phyloP scores from a whole-genome alignment of 1,140 invertebrate species.

The Papilio xuthus region DNA sequence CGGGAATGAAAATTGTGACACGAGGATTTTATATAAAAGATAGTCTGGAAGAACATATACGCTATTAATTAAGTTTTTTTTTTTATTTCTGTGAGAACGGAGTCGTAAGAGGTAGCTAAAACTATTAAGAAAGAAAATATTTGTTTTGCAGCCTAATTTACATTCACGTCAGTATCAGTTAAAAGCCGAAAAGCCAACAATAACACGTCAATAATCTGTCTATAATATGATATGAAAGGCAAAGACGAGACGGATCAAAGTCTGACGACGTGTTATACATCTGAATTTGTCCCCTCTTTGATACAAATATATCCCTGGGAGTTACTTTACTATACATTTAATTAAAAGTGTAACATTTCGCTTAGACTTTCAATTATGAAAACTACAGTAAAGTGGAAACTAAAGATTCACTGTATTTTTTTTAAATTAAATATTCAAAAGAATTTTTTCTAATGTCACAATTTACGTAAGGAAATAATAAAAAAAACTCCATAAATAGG shows the following conservation, averaged over 20 bases:
- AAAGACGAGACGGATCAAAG: slow-evolving; percentile 37
- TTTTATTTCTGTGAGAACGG: too few relatives aligned
- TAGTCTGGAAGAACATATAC: too few relatives aligned
- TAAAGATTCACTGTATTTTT: too few relatives aligned
- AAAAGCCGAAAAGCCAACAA: slow-evolving; percentile 13
- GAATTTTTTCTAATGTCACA: too few relatives aligned
- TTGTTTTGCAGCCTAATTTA: not conserved
- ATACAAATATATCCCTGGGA: not conserved
- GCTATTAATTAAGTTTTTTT: too few relatives aligned
- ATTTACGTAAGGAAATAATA: not conserved
- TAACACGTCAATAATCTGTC: slow-evolving; percentile 23
- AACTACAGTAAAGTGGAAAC: not conserved
- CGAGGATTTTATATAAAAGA: too few relatives aligned
- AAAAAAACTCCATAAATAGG: not conserved
- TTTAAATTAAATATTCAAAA: too few relatives aligned
- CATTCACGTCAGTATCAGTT: not conserved
- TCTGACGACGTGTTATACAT: slow-evolving; percentile 37
- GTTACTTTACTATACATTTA: not conserved
- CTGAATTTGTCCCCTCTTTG: slow-evolving; percentile 29
- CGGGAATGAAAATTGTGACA: too few relatives aligned
- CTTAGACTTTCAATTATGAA: not conserved
- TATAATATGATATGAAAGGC: not conserved
- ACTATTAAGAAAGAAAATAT: not conserved
- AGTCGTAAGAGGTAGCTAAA: too few relatives aligned
- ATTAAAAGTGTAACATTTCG: not conserved